Percentiles rank a stretch among this genome's conserved stretches.
These are phyloP conservation scores for Papilio helenus DNA, from an alignment of 1,140 invertebrate genomes.

Conservation along the genomic window DNA sequence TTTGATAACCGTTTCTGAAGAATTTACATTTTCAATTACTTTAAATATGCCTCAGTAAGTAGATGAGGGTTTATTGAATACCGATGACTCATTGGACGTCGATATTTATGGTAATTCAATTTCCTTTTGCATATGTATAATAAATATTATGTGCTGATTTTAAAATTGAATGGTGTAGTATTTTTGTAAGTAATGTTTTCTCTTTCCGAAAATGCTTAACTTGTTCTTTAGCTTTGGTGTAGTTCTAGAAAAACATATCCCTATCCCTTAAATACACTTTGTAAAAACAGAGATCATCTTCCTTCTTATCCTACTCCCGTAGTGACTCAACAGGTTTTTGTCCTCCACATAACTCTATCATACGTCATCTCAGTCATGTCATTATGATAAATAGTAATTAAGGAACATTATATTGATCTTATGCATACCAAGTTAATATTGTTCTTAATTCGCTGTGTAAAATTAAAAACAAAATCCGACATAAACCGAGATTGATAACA, in stretches of 20 bases:
- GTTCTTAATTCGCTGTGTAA: not conserved
- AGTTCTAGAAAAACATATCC: too few relatives aligned
- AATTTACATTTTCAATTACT: conserved; percentile 35
- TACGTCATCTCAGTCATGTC: too few relatives aligned
- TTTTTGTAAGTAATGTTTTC: not conserved
- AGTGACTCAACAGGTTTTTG: too few relatives aligned
- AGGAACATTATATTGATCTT: too few relatives aligned
- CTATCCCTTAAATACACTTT: too few relatives aligned
- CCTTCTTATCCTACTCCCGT: too few relatives aligned
- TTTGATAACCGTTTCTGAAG: conserved; percentile 23
- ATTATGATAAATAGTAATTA: too few relatives aligned
- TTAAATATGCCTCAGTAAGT: conserved; percentile 33
- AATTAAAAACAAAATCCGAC: conserved; percentile 22
- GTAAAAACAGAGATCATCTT: too few relatives aligned
- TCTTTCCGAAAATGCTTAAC: not conserved
- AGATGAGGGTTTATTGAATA: conserved; percentile 25
- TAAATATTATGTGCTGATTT: conserved; percentile 17
- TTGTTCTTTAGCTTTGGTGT: not conserved
- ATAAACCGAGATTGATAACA: conserved; percentile 16
- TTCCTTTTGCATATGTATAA: conserved; percentile 20
- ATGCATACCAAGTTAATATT: not conserved
- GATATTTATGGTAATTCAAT: conserved; percentile 32
- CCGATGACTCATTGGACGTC: not conserved
- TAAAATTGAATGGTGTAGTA: not conserved
- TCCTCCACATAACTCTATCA: too few relatives aligned